phyloP scores from a whole-genome alignment of 2,113 vertebrate genomes.

The Phocoena sinus region DNA sequence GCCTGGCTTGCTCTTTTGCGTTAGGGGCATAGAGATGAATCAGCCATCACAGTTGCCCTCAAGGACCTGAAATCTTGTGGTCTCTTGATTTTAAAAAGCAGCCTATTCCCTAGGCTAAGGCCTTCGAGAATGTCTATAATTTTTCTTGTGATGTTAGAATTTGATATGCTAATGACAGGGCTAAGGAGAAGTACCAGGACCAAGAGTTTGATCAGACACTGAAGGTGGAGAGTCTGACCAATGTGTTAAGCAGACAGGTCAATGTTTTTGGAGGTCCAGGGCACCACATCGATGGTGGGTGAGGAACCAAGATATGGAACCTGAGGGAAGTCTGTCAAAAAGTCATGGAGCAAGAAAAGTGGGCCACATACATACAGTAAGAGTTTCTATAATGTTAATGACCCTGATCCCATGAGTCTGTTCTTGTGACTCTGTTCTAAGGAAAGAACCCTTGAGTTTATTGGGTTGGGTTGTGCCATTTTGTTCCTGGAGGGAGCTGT shows the following conservation, averaged over 20 bases:
- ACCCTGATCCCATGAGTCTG: background rate
- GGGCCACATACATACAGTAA: too few species aligned
- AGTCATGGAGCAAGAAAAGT: background rate
- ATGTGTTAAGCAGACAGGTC: background rate
- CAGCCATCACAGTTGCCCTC: background rate
- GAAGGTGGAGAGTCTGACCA: background rate
- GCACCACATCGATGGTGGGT: accelerated
- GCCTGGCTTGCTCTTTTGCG: background rate
- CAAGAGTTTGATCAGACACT: background rate
- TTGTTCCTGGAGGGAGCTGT: background rate
- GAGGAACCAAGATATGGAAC: background rate
- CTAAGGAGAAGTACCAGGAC: background rate
- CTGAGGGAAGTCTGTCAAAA: background rate
- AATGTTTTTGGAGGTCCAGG: background rate
- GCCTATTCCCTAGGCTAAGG: background rate
- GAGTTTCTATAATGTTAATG: background rate
- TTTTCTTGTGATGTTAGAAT: background rate
- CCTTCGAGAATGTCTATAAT: background rate
- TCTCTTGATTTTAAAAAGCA: background rate
- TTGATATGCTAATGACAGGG: background rate
- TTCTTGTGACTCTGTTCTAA: background rate
- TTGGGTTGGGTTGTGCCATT: background rate
- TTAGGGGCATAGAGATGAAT: background rate
- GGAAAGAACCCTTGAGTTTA: background rate
- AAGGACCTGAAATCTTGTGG: background rate